These are phyloP conservation scores for Tapirus indicus DNA, from an alignment of 2,797 vertebrate genomes.

Conservation along the genomic window DNA sequence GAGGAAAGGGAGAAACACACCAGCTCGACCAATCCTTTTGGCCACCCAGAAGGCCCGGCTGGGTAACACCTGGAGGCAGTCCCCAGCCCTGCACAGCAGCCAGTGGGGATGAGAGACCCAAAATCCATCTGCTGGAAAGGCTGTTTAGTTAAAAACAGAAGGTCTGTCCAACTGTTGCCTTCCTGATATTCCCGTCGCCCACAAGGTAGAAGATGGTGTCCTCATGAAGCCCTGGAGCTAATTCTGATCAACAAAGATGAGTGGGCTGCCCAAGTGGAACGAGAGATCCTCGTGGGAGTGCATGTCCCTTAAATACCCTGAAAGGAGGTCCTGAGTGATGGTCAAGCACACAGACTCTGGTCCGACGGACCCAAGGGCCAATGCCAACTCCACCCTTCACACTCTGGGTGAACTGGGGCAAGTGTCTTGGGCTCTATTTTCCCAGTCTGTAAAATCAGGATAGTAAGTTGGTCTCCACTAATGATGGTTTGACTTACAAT, in stretches of 20 bases:
- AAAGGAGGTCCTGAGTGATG: background rate
- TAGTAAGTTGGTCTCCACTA: no score
- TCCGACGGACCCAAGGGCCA: background rate
- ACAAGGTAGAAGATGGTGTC: background rate
- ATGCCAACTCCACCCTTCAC: background rate
- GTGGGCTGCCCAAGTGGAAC: background rate
- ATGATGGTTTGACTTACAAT: no score
- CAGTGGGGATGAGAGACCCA: background rate
- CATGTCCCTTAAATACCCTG: fast-evolving
- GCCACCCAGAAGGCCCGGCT: background rate
- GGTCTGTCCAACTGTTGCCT: background rate
- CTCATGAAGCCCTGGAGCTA: no score
- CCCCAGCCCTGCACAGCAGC: background rate
- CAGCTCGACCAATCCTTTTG: background rate
- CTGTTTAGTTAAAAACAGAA: background rate
- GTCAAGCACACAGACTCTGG: background rate
- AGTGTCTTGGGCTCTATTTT: background rate
- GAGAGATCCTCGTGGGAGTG: background rate
- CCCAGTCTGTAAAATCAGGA: background rate
- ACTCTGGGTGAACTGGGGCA: background rate
- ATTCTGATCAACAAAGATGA: background rate
- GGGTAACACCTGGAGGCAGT: background rate
- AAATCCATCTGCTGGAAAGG: background rate
- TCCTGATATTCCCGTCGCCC: fast-evolving
- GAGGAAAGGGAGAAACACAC: background rate